A percentile compares a stretch with the other conserved stretches of the same genome.
Evolutionary conservation across 1,140 invertebrate species (phyloP).

Genomic region (Aphelenchoides avenae): DNA sequence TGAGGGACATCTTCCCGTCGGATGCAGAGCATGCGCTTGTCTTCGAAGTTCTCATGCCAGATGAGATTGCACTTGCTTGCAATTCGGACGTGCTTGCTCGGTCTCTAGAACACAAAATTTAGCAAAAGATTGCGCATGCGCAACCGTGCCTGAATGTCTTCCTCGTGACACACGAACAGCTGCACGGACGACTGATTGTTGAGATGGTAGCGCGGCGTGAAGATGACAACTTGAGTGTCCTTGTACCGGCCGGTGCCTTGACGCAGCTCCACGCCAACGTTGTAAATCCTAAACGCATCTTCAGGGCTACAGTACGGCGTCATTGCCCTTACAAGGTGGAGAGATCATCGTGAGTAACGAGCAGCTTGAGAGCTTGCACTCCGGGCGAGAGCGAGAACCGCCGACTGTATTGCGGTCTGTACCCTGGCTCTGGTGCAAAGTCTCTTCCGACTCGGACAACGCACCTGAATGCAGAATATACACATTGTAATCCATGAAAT

Average conservation of each 20-base stretch:
- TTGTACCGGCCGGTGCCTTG: constrained; percentile 79
- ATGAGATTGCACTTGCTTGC: constrained; percentile 81
- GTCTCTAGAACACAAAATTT: constrained; percentile 53
- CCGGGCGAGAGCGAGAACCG: constrained; percentile 76
- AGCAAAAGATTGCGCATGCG: constrained; percentile 67
- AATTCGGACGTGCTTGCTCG: constrained; percentile 61
- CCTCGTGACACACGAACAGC: constrained; percentile 79
- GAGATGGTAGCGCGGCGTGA: constrained; percentile 84
- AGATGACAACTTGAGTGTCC: constrained; percentile 82
- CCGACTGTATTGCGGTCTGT: constrained; percentile 31
- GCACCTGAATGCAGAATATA: constrained; percentile 54
- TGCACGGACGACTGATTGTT: constrained; percentile 79
- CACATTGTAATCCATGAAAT: neutral
- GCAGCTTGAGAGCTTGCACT: constrained; percentile 67
- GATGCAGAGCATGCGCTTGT: constrained; percentile 78
- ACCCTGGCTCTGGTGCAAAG: no score
- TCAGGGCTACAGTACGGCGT: neutral
- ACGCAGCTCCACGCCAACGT: constrained; percentile 71
- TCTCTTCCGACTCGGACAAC: constrained; percentile 71
- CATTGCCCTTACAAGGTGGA: constrained; percentile 65
- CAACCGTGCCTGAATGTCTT: constrained; percentile 38
- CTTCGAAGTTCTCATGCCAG: constrained; percentile 66
- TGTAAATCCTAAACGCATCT: constrained; percentile 64
- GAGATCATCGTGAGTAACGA: constrained; percentile 67
- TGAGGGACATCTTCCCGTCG: constrained; percentile 71